phyloP scores from a whole-genome alignment of 2,888 invertebrate species.

The Choristoneura rosaceana region DNA sequence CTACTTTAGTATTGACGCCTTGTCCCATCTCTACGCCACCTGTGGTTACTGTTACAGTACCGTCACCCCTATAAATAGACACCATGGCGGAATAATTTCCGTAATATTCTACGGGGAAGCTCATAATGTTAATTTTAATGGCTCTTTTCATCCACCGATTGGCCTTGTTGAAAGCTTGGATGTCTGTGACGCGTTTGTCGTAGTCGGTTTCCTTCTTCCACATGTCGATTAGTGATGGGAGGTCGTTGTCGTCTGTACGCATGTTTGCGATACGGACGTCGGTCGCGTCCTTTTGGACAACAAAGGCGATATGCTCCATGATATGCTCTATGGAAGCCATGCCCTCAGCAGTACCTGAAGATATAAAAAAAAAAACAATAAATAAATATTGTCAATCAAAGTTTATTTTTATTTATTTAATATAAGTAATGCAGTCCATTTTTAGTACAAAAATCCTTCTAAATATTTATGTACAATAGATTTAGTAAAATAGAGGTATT shows the following conservation, averaged over 20 bases:
- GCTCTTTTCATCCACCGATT: constrained; percentile 93
- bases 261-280: constrained; percentile 86
- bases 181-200: constrained; percentile 75
- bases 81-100: constrained; percentile 87
- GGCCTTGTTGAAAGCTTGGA: constrained; percentile 85
- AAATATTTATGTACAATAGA: too few relatives aligned
- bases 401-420: too few relatives aligned
- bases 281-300: constrained; percentile 84
- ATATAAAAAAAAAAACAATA: too few relatives aligned
- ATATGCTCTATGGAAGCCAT: constrained; percentile 86
- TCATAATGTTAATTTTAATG: constrained; percentile 87
- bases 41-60: constrained; percentile 88
- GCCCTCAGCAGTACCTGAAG: constrained; percentile 84
- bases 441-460: too few relatives aligned
- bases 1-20: constrained; percentile 92
- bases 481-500: too few relatives aligned
- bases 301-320: constrained; percentile 88
- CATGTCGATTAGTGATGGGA: constrained; percentile 83
- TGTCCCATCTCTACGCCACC: constrained; percentile 92
- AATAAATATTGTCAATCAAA: too few relatives aligned
- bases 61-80: constrained; percentile 88
- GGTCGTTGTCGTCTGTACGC: constrained; percentile 69
- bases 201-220: constrained; percentile 84
- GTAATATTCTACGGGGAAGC: constrained; percentile 84
- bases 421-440: too few relatives aligned